Base-by-base conservation (phyloP, 2,888 invertebrate species). In the Chironomus riparius region DNA sequence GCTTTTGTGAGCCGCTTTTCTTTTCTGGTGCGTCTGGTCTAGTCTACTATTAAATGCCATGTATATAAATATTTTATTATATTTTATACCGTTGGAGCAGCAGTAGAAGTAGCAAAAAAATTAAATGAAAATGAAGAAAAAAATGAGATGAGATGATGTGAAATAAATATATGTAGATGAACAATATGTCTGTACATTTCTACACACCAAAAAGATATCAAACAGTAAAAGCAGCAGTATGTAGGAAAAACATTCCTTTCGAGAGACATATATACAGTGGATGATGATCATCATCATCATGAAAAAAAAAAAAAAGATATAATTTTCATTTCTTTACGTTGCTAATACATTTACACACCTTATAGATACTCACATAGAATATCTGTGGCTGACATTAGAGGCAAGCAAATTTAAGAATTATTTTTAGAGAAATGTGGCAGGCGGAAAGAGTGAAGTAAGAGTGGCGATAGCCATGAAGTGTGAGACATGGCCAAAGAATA, bases 381-480 rank as follows among this genome's bases (percentile, higher is more conserved):
- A 38, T 38, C 38, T 38, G 38, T 38, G 38, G 38, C 15, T 56
- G 56, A 65, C 65, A 65, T 65, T 65, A 65, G 65, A 21, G 65
- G 65, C 24, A 24, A 24, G 38, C 38, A 38, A 38, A 10, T 38
- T 65, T 65, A 22, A 24, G 65, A 24, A 10, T 15, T 73, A 73
- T 73, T 73, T 73, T 73, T 73, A 73, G 73, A 62, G 65, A 73
- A 72, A 73, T 70, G 70, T 50, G 50, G 70, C 70, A 70, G 70
- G 70, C 70, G 70, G 73, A 22, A 73, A 73, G 72, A 61, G 62
- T 62, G 62, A 62, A 62, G 12, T 62, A 12, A 65, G 24, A 24
- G 56, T 62, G 73, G 15, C 38, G 73, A 73, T 73, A 62, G 62
- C 73, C 73, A 62, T 73, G 56, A 73, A 73, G 73, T 73, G 56